Base-by-base conservation (phyloP, 2,797 vertebrate genomes). In the Microtus agrestis region DNA sequence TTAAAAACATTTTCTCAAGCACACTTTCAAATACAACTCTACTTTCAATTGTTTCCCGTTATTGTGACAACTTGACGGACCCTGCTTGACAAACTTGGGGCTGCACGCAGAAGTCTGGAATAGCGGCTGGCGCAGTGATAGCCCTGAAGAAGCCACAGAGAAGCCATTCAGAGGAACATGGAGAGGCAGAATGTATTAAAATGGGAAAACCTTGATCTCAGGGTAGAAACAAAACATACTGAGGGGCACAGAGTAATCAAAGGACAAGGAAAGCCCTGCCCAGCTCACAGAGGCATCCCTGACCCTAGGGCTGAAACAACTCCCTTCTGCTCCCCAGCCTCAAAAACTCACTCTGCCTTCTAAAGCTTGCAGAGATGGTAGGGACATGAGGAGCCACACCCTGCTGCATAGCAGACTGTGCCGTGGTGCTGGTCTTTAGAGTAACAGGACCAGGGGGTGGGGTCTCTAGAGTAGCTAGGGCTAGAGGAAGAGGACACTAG, bases 391-490 rank as follows among this genome's bases (percentile, higher is more conserved):
- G 76, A 63, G 27, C 74, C 69, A 34, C 5, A 37, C 10, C 51
- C 69, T 23, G 27, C 34, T 34, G 84, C 61, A 27, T n/a, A 14
- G 34, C 43, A 6, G 3, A n/a, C 13, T 7, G 10, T 1, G 6
- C 23, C 43, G 23, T 27, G 59, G 48, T 10, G 15, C 84, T 21
- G 37, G 31, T 1, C 78, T 48, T 23, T 9, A 8, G 5, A 0
- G 21, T 0, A 1, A 14, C 0, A 6, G 5, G 7, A 34, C 31
- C 4, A 29, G 59, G 65, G 76, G 59, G 5, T 0, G 4, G 3
- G n/a, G 10, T 34, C 67, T 85, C 0, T 11, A 23, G 17, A 17
- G 43, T 27, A 19, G 48, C 5, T 19, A 2, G 9, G 48, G 40
- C 9, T 23, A 25, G 29, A 4, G 34, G 37, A 23, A 43, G 37